phyloP scores from a whole-genome alignment of 2,888 invertebrate species.

The Peribatodes rhomboidaria region DNA sequence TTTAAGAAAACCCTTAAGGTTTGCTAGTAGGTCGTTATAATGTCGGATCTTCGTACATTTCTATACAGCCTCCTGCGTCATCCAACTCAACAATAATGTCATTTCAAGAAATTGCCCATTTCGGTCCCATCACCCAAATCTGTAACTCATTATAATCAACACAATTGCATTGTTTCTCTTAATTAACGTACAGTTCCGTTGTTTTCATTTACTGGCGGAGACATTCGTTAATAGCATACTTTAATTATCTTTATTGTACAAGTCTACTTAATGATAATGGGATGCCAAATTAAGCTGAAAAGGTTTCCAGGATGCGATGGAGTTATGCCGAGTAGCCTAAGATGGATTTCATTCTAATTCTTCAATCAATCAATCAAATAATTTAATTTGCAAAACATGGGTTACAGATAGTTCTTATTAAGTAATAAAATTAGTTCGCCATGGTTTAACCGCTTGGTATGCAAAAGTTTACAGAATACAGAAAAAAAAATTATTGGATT shows the following conservation, averaged over 20 bases:
- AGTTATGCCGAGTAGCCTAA: background rate
- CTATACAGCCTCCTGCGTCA: background rate
- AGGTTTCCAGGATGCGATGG: background rate
- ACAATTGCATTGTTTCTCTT: slow-evolving; percentile 29
- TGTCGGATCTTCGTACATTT: too few relatives aligned
- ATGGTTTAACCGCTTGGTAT: too few relatives aligned
- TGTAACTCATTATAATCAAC: slow-evolving; percentile 21
- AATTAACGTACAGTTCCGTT: slow-evolving; percentile 25
- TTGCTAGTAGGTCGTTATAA: too few relatives aligned
- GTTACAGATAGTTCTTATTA: too few relatives aligned
- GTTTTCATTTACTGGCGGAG: slow-evolving; percentile 4
- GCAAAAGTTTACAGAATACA: too few relatives aligned
- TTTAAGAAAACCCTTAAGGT: too few relatives aligned
- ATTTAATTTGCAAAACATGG: too few relatives aligned
- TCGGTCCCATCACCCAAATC: slow-evolving; percentile 5
- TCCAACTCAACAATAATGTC: slow-evolving; percentile 26
- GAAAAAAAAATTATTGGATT: too few relatives aligned
- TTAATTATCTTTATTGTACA: slow-evolving; percentile 12
- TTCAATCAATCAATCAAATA: too few relatives aligned
- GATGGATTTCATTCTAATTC: too few relatives aligned
- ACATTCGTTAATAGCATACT: slow-evolving; percentile 13
- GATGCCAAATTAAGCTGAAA: background rate
- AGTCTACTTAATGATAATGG: background rate
- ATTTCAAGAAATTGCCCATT: slow-evolving; percentile 20
- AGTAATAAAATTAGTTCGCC: too few relatives aligned